Percentiles rank a stretch among this genome's conserved stretches.
phyloP scores from a whole-genome alignment of 2,113 vertebrate species.

The Hippocampus mohnikei region DNA sequence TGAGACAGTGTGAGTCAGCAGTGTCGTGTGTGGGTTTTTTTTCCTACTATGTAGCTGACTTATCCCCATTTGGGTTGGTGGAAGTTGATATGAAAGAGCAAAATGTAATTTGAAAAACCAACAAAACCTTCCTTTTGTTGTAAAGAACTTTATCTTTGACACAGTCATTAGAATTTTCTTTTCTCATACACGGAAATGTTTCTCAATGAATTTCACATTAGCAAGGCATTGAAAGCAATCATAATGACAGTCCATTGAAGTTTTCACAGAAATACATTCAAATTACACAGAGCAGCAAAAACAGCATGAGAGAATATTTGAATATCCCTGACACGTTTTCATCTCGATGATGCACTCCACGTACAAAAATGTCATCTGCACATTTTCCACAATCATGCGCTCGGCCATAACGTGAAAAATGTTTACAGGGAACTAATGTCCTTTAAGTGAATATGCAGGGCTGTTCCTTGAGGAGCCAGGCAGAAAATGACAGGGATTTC shows the following conservation, averaged over 20 bases:
- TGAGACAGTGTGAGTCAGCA: too few relatives aligned
- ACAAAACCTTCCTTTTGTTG: background rate
- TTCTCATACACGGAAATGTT: background rate
- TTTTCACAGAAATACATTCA: background rate
- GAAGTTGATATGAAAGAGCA: too few relatives aligned
- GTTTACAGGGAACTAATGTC: slow-evolving; percentile 42
- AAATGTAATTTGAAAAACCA: background rate
- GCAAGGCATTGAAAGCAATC: background rate
- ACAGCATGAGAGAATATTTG: background rate
- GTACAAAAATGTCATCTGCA: slow-evolving; percentile 25
- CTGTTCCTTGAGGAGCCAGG: slow-evolving; percentile 47
- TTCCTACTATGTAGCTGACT: too few relatives aligned
- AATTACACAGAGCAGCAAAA: background rate
- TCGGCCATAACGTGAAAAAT: slow-evolving; percentile 39
- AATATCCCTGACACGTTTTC: slow-evolving; percentile 15
- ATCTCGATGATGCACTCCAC: slow-evolving; percentile 19
- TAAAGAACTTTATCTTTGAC: background rate
- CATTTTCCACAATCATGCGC: slow-evolving; percentile 6
- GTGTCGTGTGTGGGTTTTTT: too few relatives aligned
- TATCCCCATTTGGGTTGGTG: too few relatives aligned
- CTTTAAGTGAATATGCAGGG: slow-evolving; percentile 58
- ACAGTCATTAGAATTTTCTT: background rate
- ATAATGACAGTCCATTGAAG: background rate
- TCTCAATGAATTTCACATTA: background rate
- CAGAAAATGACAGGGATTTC: slow-evolving; percentile 74